Conservation (phyloP, 2,797 vertebrate species). For the Cacajao melanocephalus region DNA sequence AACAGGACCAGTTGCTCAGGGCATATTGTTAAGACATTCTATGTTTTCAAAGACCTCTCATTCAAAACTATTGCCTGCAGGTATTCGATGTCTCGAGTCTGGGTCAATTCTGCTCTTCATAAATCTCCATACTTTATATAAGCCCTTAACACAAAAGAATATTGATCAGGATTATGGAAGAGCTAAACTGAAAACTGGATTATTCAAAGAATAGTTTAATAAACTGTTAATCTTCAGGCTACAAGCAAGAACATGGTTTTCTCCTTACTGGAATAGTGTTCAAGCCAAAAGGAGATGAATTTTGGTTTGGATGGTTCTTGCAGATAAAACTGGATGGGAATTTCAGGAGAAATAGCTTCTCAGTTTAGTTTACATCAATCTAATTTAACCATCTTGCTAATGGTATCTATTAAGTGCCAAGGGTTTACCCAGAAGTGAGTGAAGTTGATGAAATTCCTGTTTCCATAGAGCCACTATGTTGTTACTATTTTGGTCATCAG, state of each 20-base stretch:
- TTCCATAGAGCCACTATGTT: neutral
- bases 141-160: neutral
- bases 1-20: neutral
- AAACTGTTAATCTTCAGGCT: neutral
- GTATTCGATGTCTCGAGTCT: neutral
- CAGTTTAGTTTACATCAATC: neutral
- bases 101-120: neutral
- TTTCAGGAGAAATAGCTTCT: neutral
- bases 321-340: neutral
- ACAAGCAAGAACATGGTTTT: neutral
- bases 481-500: neutral
- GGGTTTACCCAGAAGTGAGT: neutral
- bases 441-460: neutral
- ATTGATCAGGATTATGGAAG: neutral
- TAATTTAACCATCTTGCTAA: neutral
- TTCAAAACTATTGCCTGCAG: neutral
- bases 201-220: neutral
- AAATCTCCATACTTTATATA: neutral
- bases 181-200: neutral
- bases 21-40: neutral
- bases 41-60: neutral
- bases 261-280: neutral
- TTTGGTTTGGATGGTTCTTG: neutral
- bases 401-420: neutral
- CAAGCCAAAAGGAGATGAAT: neutral